Percentiles rank a stretch among this genome's conserved stretches.
Conservation (phyloP, 2,888 invertebrate species). For the Pachycephus smyrnensis region DNA sequence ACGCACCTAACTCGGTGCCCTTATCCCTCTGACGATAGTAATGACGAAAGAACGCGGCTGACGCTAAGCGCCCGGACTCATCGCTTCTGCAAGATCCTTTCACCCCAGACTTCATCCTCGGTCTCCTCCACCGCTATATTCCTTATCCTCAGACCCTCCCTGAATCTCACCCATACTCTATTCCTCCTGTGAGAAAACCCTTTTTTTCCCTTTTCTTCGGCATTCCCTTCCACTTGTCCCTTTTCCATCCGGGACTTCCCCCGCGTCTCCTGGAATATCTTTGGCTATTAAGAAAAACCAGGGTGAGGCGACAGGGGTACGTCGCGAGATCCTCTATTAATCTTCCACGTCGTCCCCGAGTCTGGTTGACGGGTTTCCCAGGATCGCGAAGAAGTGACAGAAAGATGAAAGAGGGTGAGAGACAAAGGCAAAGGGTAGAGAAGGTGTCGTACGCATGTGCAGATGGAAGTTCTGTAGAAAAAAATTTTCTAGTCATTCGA, state of each 20-base stretch:
- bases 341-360: constrained; percentile 18
- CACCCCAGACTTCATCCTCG: not conserved
- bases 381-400: not conserved
- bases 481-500: not conserved
- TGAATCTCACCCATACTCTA: constrained; percentile 3
- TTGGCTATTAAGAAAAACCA: constrained; percentile 36
- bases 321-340: constrained; percentile 39
- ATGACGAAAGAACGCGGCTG: constrained; percentile 31
- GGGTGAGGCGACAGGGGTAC: constrained; percentile 30
- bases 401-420: not conserved
- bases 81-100: not conserved
- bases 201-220: not conserved
- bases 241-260: not conserved
- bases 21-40: constrained; percentile 20
- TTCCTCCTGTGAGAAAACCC: constrained; percentile 23
- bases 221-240: not conserved
- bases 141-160: constrained; percentile 5
- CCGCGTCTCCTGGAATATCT: constrained; percentile 27
- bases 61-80: constrained; percentile 1
- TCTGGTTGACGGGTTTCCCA: not conserved
- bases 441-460: not conserved
- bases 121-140: not conserved
- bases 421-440: not conserved
- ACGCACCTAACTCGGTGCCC: constrained; percentile 50
- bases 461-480: not conserved